A percentile compares a stretch with the other conserved stretches of the same genome.
Conservation (phyloP, 2,113 vertebrate species). For the Gopherus flavomarginatus region DNA sequence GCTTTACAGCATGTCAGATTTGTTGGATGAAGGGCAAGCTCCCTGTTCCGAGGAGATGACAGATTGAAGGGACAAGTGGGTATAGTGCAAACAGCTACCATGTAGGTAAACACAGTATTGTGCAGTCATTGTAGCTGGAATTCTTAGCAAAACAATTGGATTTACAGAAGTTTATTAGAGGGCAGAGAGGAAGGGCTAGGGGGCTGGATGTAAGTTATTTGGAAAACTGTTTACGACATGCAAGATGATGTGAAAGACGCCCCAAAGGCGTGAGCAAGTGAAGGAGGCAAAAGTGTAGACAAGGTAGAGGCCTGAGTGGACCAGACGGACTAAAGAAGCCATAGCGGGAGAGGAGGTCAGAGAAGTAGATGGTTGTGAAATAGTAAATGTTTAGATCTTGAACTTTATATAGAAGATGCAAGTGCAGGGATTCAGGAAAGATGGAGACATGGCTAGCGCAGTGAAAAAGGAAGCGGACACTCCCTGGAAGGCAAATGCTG, state of each 20-base stretch:
- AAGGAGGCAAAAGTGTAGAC: neutral
- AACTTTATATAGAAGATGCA: neutral
- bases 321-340: neutral
- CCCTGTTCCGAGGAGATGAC: neutral
- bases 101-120: neutral
- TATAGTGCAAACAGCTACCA: accelerated
- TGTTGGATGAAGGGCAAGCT: neutral
- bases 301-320: neutral
- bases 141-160: neutral
- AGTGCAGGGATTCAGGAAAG: neutral
- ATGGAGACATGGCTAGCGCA: neutral
- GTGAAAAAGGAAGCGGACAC: neutral
- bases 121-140: neutral
- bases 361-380: neutral
- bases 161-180: conserved; percentile 2
- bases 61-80: neutral
- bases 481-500: neutral
- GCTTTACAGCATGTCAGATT: neutral
- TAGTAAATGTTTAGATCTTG: neutral
- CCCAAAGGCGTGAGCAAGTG: neutral
- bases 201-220: neutral
- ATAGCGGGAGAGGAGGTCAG: neutral
- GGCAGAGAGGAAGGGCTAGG: neutral
- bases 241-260: neutral
- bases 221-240: neutral